phyloP scores from a whole-genome alignment of 2,113 vertebrate species.

The Aphelocoma coerulescens region DNA sequence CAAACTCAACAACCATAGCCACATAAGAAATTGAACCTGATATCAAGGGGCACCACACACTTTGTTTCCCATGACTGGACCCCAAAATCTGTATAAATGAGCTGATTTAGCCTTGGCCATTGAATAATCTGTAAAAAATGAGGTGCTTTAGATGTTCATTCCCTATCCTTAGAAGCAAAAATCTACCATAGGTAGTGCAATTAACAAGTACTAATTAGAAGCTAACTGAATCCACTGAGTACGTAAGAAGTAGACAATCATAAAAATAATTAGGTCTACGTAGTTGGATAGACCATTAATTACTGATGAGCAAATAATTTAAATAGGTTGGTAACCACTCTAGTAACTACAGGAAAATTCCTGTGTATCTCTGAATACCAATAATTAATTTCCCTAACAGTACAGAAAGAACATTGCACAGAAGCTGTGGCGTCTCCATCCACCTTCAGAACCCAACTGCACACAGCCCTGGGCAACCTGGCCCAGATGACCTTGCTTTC shows the following conservation, averaged over 20 bases:
- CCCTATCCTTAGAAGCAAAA: background rate
- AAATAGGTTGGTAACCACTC: background rate
- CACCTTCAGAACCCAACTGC: background rate
- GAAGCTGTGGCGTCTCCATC: background rate
- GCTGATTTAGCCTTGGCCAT: background rate
- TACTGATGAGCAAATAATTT: background rate
- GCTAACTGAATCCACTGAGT: background rate
- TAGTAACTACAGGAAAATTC: background rate
- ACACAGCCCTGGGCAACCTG: background rate
- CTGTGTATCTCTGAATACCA: background rate
- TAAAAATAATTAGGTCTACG: background rate
- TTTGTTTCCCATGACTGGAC: background rate
- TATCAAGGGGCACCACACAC: background rate
- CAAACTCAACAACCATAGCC: background rate
- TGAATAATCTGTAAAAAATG: background rate
- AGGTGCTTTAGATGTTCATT: background rate
- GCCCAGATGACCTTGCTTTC: background rate
- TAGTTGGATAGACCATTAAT: background rate
- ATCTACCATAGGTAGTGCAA: background rate
- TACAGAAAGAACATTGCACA: background rate
- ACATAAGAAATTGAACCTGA: accelerated
- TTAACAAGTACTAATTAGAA: background rate
- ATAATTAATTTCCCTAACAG: background rate
- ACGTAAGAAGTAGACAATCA: background rate
- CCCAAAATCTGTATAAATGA: background rate